A percentile compares a stretch with the other conserved stretches of the same genome.
These are phyloP conservation scores for Cryptoprocta ferox DNA, from an alignment of 2,797 vertebrate species.

Conservation along the genomic window DNA sequence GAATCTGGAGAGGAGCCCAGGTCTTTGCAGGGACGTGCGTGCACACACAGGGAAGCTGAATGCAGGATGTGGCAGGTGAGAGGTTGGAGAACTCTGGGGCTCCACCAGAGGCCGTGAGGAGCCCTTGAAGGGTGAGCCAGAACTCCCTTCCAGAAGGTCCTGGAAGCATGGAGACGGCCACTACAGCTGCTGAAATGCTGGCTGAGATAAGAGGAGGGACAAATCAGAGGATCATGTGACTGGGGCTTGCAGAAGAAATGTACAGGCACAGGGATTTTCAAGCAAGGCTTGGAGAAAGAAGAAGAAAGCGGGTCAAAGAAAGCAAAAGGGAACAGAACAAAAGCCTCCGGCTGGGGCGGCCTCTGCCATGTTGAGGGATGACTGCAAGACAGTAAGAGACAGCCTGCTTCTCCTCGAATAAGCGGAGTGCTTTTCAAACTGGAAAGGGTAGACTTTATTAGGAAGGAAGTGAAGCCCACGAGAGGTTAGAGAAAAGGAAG, in stretches of 20 bases:
- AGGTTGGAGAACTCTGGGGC: accelerated
- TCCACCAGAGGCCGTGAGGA: background rate
- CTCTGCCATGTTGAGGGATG: background rate
- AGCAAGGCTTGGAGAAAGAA: background rate
- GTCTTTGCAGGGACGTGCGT: accelerated
- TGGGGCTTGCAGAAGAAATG: background rate
- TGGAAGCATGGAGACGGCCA: background rate
- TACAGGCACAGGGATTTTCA: background rate
- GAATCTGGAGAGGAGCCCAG: background rate
- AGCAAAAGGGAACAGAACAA: background rate
- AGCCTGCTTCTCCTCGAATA: background rate
- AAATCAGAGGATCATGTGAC: no score
- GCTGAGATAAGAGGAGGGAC: background rate
- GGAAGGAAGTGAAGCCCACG: background rate
- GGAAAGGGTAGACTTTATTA: background rate
- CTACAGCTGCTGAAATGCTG: background rate
- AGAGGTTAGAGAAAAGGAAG: background rate
- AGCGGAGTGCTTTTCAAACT: background rate
- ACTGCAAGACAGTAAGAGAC: background rate
- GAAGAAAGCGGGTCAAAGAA: background rate
- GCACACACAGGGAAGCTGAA: background rate
- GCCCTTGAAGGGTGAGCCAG: accelerated
- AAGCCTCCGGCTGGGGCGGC: background rate
- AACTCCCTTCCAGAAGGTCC: background rate
- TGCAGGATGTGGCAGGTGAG: background rate